Base-by-base conservation (phyloP, 2,888 invertebrate species). In the Cantharis lateralis region DNA sequence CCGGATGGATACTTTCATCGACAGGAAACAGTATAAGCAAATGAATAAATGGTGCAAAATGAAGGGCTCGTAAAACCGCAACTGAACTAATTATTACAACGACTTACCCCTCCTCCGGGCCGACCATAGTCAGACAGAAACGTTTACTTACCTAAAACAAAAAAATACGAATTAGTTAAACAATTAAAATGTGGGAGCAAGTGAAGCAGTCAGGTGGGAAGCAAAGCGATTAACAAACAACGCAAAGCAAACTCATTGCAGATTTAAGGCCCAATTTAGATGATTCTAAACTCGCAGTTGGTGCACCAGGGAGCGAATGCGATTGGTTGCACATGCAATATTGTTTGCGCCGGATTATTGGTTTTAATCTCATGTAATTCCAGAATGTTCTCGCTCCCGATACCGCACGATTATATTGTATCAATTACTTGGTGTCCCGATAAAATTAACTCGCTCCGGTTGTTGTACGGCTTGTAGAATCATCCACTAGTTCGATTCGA, bases 291-390 rank as follows among this genome's bases (percentile, higher is more conserved):
- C 72, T 77, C 70, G 66, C 77, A 72, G 70, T 72, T 70, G 66
- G 75, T 79, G 72, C 75, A 77, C 68, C 77, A 77, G 69, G 74
- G 72, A 71, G 70, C 74, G 68, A 74, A 77, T 77, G 77, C 77
- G 78, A 78, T 78, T 78, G 80, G 76, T 71, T 80, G 81, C 80
- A 81, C 81, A 78, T 81, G 80, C 78, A 81, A 81, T 78, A 80
- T 78, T 81, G 81, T 82, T 82, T 80, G 80, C 82, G 78, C 79
- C 80, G 80, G 82, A 82, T 82, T 82, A 82, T 81, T 81, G 80
- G 82, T 82, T 82, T 82, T 81, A 80, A 82, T 81, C 82, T 80
- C 72, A 63, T 82, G 82, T 82, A 82, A 82, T 82, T 81, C 82
- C 80, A 78, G 79, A 79, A 76, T 80, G 80, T 81, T 82, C 82